phyloP scores from a whole-genome alignment of 2,888 invertebrate species.

The Dynastes maya region DNA sequence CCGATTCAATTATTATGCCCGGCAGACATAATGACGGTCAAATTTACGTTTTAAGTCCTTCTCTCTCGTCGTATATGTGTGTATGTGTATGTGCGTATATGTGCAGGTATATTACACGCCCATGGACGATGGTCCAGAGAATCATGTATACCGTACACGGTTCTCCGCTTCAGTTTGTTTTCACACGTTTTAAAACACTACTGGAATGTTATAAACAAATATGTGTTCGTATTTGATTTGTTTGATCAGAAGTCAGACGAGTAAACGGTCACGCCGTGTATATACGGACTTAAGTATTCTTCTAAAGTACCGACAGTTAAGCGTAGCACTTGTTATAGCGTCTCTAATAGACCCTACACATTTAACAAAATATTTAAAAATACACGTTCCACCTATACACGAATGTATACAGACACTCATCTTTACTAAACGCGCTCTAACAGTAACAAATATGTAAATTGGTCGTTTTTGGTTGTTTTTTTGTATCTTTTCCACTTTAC shows the following conservation, averaged over 20 bases:
- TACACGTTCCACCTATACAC: conserved; percentile 32
- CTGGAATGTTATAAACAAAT: conserved; percentile 50
- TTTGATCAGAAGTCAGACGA: conserved; percentile 50
- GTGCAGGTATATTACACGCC: conserved; percentile 18
- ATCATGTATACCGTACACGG: conserved; percentile 6
- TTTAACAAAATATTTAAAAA: conserved; percentile 51
- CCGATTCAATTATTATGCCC: conserved; percentile 34
- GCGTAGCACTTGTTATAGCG: conserved; percentile 47
- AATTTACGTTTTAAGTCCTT: conserved; percentile 20
- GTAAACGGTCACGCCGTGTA: conserved; percentile 33
- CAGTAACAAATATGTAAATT: conserved; percentile 44
- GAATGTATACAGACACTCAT: conserved; percentile 18
- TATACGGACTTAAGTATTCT: conserved; percentile 48
- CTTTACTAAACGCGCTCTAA: conserved; percentile 40
- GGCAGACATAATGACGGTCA: conserved; percentile 33
- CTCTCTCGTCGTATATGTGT: not conserved
- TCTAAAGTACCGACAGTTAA: conserved; percentile 50
- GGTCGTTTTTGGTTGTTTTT: conserved; percentile 14
- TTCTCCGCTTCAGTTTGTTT: conserved; percentile 47
- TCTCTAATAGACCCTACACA: conserved; percentile 51
- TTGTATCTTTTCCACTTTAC: conserved; percentile 11
- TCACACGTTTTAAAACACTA: conserved; percentile 53
- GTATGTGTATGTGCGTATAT: not conserved
- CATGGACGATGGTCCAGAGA: conserved; percentile 24
- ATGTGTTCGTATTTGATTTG: conserved; percentile 48